Evolutionary conservation across 2,888 invertebrate genomes (phyloP).

Genomic region (Hypsopygia costalis): DNA sequence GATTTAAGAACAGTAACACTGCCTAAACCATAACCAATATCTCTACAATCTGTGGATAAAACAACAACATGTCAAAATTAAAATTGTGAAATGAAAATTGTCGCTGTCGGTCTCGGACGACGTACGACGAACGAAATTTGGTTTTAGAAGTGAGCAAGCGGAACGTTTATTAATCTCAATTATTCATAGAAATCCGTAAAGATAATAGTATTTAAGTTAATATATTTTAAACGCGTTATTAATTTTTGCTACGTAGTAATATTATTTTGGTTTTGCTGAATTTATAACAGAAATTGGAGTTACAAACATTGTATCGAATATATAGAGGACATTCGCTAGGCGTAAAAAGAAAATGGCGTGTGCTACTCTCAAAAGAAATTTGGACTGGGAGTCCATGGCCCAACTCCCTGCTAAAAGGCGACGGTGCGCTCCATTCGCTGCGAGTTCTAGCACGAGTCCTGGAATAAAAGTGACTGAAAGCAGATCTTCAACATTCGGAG

Average conservation of each 20-base stretch:
- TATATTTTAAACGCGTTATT: constrained; percentile 45
- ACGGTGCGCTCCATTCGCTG: constrained; percentile 94
- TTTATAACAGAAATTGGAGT: constrained; percentile 50
- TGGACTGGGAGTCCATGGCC: constrained; percentile 97
- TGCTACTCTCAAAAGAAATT: constrained; percentile 96
- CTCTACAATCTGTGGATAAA: no score
- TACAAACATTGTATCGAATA: constrained; percentile 46
- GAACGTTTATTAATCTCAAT: constrained; percentile 53
- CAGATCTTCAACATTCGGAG: constrained; percentile 90
- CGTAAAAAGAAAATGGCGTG: constrained; percentile 94
- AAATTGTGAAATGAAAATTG: constrained; percentile 52
- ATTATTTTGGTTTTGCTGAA: constrained; percentile 56
- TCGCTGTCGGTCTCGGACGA: constrained; percentile 34
- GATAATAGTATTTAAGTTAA: constrained; percentile 40
- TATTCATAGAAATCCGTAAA: constrained; percentile 57
- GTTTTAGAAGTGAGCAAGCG: constrained; percentile 53
- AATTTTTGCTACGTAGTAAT: constrained; percentile 38
- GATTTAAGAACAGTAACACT: no score
- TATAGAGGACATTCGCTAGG: constrained; percentile 77
- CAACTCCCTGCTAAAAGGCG: constrained; percentile 93
- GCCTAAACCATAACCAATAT: no score
- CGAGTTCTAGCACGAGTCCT: constrained; percentile 75
- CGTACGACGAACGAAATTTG: no score
- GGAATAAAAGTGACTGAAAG: constrained; percentile 75
- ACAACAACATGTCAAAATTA: constrained; percentile 58